Percentiles rank a stretch among this genome's conserved stretches.
These are phyloP conservation scores for Paguma larvata DNA, from an alignment of 2,797 vertebrate genomes.

Conservation along the genomic window DNA sequence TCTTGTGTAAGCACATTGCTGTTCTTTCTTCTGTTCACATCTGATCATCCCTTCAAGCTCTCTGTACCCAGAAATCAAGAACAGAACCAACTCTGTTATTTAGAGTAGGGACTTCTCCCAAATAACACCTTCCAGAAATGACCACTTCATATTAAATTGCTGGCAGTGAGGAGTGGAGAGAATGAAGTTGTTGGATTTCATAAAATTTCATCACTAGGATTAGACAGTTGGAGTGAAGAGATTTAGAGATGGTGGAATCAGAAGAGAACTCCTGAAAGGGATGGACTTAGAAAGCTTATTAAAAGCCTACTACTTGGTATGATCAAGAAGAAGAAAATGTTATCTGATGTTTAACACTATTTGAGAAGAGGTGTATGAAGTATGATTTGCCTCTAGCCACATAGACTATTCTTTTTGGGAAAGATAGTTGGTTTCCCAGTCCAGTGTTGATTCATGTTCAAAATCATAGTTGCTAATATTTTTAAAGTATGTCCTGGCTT, in stretches of 20 bases:
- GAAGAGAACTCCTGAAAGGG: conserved; percentile 5
- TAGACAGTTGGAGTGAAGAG: neutral
- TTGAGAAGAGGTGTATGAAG: neutral
- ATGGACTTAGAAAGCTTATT: conserved; percentile 9
- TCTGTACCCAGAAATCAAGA: neutral
- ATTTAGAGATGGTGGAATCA: conserved; percentile 7
- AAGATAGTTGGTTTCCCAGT: conserved; percentile 17
- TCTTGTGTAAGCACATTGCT: neutral
- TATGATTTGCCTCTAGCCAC: neutral
- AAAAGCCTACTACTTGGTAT: neutral
- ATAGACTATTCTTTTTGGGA: neutral
- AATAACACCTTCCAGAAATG: neutral
- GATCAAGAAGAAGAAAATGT: neutral
- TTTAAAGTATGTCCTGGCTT: neutral
- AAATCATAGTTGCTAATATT: conserved; percentile 15
- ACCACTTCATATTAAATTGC: neutral
- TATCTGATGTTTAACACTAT: neutral
- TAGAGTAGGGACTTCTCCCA: neutral
- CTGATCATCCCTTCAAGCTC: neutral
- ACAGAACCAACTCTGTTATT: neutral
- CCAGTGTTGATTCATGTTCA: conserved; percentile 13
- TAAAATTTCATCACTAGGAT: neutral
- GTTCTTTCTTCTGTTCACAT: neutral
- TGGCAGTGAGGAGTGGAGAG: neutral
- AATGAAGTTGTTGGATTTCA: neutral